phyloP scores from a whole-genome alignment of 2,797 vertebrate species.

The Sus cebifrons region DNA sequence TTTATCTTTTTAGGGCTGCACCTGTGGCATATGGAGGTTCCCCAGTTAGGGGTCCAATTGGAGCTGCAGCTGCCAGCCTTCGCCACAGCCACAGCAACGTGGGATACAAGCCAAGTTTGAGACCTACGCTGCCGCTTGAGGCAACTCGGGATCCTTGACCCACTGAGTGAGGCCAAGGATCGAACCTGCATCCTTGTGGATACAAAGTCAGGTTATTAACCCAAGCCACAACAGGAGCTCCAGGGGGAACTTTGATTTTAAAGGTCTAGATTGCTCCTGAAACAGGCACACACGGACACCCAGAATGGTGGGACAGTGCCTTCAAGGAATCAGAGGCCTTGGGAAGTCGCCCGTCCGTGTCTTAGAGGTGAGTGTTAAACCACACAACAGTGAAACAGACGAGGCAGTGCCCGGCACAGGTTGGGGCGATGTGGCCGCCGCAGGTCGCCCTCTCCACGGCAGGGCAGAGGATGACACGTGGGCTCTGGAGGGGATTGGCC shows the following conservation, averaged over 20 bases:
- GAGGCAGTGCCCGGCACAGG: background rate
- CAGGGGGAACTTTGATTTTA: background rate
- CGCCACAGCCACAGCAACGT: no score
- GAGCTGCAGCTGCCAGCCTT: no score
- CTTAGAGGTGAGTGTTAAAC: background rate
- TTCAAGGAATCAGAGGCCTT: conserved; percentile 15
- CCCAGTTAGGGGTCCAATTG: no score
- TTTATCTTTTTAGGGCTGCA: no score
- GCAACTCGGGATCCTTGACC: no score
- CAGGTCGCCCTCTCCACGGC: background rate
- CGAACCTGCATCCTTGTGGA: no score
- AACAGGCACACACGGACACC: background rate
- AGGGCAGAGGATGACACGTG: background rate
- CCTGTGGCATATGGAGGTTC: no score
- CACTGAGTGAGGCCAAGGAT: no score
- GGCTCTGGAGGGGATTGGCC: background rate
- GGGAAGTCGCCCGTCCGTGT: background rate
- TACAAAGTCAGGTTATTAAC: no score
- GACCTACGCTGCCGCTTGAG: no score
- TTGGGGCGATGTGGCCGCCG: background rate
- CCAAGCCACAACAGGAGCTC: no score
- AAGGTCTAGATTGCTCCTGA: background rate
- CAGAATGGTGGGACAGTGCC: background rate
- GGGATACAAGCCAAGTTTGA: no score
- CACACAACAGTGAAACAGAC: background rate